phyloP scores from a whole-genome alignment of 2,888 invertebrate genomes.

The Andrena chrysosceles region DNA sequence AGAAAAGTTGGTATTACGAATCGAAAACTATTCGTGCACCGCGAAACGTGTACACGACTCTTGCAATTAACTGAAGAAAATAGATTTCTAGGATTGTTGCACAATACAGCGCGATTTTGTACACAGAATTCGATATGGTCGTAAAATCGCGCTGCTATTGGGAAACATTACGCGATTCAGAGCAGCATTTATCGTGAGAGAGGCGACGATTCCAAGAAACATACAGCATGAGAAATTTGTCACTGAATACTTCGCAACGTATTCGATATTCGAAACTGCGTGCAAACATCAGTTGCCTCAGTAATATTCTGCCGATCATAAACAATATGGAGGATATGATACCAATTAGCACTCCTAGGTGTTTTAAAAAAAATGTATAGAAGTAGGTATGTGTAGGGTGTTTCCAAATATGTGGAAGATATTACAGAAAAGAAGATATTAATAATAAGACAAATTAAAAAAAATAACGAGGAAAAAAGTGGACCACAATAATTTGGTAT shows the following conservation, averaged over 20 bases:
- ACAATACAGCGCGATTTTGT: not conserved
- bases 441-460: no score
- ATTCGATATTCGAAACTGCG: not conserved
- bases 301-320: not conserved
- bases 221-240: not conserved
- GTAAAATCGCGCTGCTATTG: slow-evolving; percentile 8
- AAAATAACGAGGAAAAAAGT: no score
- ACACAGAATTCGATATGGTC: not conserved
- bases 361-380: not conserved
- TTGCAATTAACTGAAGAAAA: no score
- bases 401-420: no score
- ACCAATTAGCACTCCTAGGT: not conserved
- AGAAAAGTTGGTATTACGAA: no score
- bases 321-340: not conserved
- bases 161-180: not conserved
- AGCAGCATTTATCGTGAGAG: slow-evolving; percentile 27
- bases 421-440: no score
- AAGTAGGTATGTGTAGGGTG: no score
- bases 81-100: not conserved
- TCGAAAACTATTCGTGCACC: no score
- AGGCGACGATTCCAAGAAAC: slow-evolving; percentile 14
- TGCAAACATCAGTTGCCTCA: not conserved
- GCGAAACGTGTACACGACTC: no score
- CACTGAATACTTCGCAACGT: slow-evolving; percentile 5
- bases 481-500: no score